A percentile compares a stretch with the other conserved stretches of the same genome.
Conservation (phyloP, 37 sponge, comb jelly and placozoan genomes). For the Theonella swinhoei region DNA sequence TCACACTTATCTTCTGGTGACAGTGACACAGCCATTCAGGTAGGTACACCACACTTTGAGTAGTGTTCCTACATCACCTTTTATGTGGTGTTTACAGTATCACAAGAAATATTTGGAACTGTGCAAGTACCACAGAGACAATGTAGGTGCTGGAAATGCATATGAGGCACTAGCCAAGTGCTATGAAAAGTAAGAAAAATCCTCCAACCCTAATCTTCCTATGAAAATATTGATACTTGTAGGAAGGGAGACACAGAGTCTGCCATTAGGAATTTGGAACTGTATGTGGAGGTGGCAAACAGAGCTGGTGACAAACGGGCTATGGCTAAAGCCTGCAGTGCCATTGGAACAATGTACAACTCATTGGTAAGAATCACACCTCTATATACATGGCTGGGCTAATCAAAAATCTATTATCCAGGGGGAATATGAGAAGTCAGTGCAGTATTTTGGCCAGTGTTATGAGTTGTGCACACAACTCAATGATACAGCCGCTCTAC, state of each 20-base stretch:
- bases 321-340: slow-evolving; percentile 75
- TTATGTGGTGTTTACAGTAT: no score
- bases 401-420: neutral
- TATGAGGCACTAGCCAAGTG: slow-evolving; percentile 79
- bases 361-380: slow-evolving; percentile 59
- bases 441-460: slow-evolving; percentile 67
- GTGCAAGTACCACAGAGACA: slow-evolving; percentile 70
- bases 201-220: no score
- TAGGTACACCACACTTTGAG: neutral
- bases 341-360: slow-evolving; percentile 78
- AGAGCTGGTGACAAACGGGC: slow-evolving; percentile 20
- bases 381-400: neutral
- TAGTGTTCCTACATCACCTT: no score
- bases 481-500: slow-evolving; percentile 36
- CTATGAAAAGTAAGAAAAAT: slow-evolving; percentile 65
- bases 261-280: slow-evolving; percentile 75
- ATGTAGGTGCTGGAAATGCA: slow-evolving; percentile 68
- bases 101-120: slow-evolving; percentile 77
- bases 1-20: slow-evolving; percentile 57
- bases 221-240: neutral
- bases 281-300: slow-evolving; percentile 80
- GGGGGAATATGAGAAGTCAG: slow-evolving; percentile 83
- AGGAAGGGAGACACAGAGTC: slow-evolving; percentile 82
- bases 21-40: slow-evolving; percentile 69
- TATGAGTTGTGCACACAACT: slow-evolving; percentile 57